Base-by-base conservation (phyloP, 2,113 vertebrate species). In the Lycocorax pyrrhopterus region DNA sequence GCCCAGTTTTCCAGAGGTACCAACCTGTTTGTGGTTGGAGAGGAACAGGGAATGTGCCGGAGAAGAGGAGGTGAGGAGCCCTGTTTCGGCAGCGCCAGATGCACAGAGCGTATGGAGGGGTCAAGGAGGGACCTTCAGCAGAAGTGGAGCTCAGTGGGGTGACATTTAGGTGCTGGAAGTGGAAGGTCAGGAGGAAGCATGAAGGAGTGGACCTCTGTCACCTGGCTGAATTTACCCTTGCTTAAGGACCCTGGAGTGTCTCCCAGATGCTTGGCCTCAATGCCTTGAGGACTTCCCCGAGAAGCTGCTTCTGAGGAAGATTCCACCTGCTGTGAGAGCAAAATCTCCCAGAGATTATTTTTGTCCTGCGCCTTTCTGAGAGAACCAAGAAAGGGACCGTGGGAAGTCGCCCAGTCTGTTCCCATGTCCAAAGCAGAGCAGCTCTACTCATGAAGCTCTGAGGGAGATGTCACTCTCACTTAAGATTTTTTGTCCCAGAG, bases 41-140 rank as follows among this genome's bases (percentile, higher is more conserved):
- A 46, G 8, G 8, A 69, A 21, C 66, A 18, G 6, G 15, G 12
- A 22, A 29, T 27, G 10, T 53, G 25, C 63, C 66, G 52, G 16
- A 74, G 30, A n/a, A 22, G 22, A 51, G 18, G 35, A 69, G 51
- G 58, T 17, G 32, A 22, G 18, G 8, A 87, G 16, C 22, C 22
- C n/a, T 41, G 16, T 41, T 56, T 66, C 1, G 1, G 15, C 66
- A 55, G 29, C n/a, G n/a, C 20, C 64, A 59, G 44, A 10, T 25
- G 58, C 15, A 41, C 15, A 6, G 0, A 3, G 15, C 3, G 5
- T 1, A 0, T n/a, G 46, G 29, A 74, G 8, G 33, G 22, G 27
- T 20, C 22, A 51, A 35, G 64, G 35, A 69, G 59, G 30, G 32
- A 25, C 9, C 10, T 43, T 35, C 5, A 9, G 55, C n/a, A 84